Percentiles rank a stretch among this genome's conserved stretches.
These are phyloP conservation scores for Drosophila nigrodunni DNA, from an alignment of 1,140 invertebrate species.

Conservation along the genomic window DNA sequence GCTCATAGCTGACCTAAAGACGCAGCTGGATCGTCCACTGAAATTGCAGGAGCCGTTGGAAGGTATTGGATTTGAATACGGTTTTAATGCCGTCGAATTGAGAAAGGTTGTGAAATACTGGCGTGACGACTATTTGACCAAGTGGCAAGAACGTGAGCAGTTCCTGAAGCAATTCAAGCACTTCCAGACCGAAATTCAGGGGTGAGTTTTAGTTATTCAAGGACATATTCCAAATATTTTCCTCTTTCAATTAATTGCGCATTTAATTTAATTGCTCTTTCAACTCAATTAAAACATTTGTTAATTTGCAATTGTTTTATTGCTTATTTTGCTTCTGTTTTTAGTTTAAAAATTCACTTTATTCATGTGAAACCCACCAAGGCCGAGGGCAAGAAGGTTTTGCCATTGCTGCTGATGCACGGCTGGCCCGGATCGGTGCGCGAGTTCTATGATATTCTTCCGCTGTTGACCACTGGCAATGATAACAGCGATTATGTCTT, in stretches of 20 bases:
- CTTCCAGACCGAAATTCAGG: slow-evolving; percentile 90
- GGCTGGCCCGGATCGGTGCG: slow-evolving; percentile 96
- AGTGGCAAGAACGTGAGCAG: slow-evolving; percentile 88
- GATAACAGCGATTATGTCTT: slow-evolving; percentile 89
- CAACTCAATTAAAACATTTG: too few relatives aligned
- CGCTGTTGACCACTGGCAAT: slow-evolving; percentile 87
- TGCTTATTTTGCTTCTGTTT: not conserved
- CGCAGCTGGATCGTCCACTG: slow-evolving; percentile 86
- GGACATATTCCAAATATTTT: too few relatives aligned
- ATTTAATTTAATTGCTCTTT: too few relatives aligned
- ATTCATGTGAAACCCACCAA: slow-evolving; percentile 87
- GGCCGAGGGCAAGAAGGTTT: slow-evolving; percentile 85
- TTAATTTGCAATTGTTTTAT: too few relatives aligned
- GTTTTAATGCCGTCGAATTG: slow-evolving; percentile 90
- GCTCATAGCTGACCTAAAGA: slow-evolving; percentile 87
- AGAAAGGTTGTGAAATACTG: slow-evolving; percentile 89
- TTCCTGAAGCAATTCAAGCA: slow-evolving; percentile 90
- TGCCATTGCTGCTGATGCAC: slow-evolving; percentile 91
- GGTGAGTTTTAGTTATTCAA: slow-evolving; percentile 60
- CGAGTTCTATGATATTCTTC: slow-evolving; percentile 94
- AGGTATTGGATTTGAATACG: slow-evolving; percentile 90
- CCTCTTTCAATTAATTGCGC: too few relatives aligned
- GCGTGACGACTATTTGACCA: slow-evolving; percentile 89
- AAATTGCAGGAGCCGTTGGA: slow-evolving; percentile 88
- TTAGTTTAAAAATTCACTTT: slow-evolving; percentile 90